These are phyloP conservation scores for Bombylius discolor DNA, from an alignment of 2,888 invertebrate species.

Conservation along the genomic window DNA sequence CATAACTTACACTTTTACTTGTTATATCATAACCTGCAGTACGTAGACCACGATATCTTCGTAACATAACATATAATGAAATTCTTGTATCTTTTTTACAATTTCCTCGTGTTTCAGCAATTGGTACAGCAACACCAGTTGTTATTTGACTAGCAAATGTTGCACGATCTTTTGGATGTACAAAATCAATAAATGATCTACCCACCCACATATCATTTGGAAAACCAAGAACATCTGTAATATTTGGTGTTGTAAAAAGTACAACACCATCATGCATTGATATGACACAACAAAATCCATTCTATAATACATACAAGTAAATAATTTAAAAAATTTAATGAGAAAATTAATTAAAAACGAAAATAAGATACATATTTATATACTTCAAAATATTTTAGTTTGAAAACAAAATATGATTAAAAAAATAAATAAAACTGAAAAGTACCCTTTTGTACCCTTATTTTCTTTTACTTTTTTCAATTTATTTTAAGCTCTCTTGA, in stretches of 20 bases:
- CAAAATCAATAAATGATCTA: conserved; percentile 72
- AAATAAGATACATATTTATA: too few relatives aligned
- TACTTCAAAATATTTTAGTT: too few relatives aligned
- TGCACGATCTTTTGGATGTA: conserved; percentile 61
- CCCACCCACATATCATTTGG: conserved; percentile 77
- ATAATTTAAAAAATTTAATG: too few relatives aligned
- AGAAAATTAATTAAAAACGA: too few relatives aligned
- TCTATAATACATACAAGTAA: conserved; percentile 34
- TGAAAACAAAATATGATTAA: too few relatives aligned
- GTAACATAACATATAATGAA: conserved; percentile 49
- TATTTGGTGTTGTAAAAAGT: conserved; percentile 56
- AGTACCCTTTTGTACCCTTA: too few relatives aligned
- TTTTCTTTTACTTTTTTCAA: too few relatives aligned
- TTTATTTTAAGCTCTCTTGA: too few relatives aligned
- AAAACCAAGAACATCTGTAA: conserved; percentile 59
- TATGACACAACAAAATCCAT: conserved; percentile 65
- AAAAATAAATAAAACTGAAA: too few relatives aligned
- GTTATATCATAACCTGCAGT: conserved; percentile 48
- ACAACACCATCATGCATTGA: conserved; percentile 75
- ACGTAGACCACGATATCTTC: conserved; percentile 50
- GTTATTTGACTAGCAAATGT: conserved; percentile 67
- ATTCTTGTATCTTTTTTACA: conserved; percentile 36
- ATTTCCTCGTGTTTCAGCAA: conserved; percentile 38
- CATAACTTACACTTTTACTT: conserved; percentile 46
- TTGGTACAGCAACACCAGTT: conserved; percentile 48